Base-by-base conservation (phyloP, 2,888 invertebrate genomes). In the Plebejus anna region DNA sequence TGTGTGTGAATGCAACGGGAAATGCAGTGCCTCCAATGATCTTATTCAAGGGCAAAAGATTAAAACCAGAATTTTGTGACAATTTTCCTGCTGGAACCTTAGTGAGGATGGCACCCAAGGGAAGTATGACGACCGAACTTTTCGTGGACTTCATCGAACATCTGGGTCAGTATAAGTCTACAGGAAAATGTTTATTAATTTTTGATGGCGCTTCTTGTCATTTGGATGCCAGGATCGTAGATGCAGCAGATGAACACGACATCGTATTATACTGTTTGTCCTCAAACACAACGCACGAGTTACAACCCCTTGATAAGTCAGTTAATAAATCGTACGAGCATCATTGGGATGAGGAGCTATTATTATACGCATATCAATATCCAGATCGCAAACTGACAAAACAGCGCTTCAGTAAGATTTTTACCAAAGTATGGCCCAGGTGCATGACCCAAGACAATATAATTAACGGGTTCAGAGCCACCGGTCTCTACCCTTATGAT, bases 251-350 rank as follows among this genome's bases (percentile, higher is more conserved):
- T 6, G 77, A 79, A 76, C 47, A 75, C 76, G 79, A 76, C 59
- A 80, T 80, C 72, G 72, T 76, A 36, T 77, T 81, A 36, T 81
- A 81, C 76, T 81, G 81, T 76, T 73, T 81, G 57, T 79, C 79
- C 5, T 79, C 79, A 70, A 82, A 80, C 66, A 80, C 81, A 0
- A 81, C 79, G 7, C 80, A 80, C 51, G 79, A 81, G 59, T 42
- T 81, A n/a, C 81, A 81, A 66, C 80, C 81, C 2, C 47, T 75
- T 1, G 81, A 81, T 61, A 81, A 81, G 78, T 76, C 81, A 42
- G 79, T 80, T 59, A 76, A 80, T 77, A 75, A 78, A 28, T 80
- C 80, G 59, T 81, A 80, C 78, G 82, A 81, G 70, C 78, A 80
- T 75, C 76, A 80, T 38, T 81, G 80, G 78, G 80, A 80, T 57